These are phyloP conservation scores for Menidia menidia DNA, from an alignment of 2,797 vertebrate genomes.

Conservation along the genomic window DNA sequence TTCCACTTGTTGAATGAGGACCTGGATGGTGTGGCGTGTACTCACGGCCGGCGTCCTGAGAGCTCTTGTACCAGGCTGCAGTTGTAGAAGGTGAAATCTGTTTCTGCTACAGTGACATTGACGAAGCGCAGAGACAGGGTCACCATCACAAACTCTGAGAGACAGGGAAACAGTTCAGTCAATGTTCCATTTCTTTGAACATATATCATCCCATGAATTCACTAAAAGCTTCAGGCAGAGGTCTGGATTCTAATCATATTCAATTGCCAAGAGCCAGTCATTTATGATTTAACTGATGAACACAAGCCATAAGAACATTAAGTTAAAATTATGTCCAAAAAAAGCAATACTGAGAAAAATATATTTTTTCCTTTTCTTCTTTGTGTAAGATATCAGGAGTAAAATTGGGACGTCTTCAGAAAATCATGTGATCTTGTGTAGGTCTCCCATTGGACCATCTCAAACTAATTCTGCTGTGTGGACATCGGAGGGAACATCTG, in stretches of 20 bases:
- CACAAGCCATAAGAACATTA: too few species aligned
- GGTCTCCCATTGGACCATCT: too few species aligned
- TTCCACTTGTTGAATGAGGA: neutral
- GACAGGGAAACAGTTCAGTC: constrained; percentile 7
- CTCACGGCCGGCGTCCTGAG: constrained; percentile 91
- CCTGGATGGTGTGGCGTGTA: constrained; percentile 33
- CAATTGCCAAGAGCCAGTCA: too few species aligned
- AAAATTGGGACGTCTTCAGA: too few species aligned
- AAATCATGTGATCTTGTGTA: too few species aligned
- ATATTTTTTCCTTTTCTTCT: neutral
- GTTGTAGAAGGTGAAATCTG: constrained; percentile 93
- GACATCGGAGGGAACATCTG: too few species aligned
- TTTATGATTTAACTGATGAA: too few species aligned
- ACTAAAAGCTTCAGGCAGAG: neutral
- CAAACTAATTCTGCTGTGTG: too few species aligned
- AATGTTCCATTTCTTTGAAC: neutral
- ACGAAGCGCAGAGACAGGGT: constrained; percentile 89
- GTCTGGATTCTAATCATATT: neutral
- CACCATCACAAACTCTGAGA: constrained; percentile 90
- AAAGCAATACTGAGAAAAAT: neutral
- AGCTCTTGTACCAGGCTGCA: constrained; percentile 89
- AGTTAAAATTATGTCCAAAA: too few species aligned
- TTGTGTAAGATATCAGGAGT: too few species aligned
- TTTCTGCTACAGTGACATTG: constrained; percentile 87
- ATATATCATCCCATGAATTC: neutral